Percentiles rank a stretch among this genome's conserved stretches.
Conservation (phyloP, 92 coral and sea anemone species). For the Siderastrea radians region DNA sequence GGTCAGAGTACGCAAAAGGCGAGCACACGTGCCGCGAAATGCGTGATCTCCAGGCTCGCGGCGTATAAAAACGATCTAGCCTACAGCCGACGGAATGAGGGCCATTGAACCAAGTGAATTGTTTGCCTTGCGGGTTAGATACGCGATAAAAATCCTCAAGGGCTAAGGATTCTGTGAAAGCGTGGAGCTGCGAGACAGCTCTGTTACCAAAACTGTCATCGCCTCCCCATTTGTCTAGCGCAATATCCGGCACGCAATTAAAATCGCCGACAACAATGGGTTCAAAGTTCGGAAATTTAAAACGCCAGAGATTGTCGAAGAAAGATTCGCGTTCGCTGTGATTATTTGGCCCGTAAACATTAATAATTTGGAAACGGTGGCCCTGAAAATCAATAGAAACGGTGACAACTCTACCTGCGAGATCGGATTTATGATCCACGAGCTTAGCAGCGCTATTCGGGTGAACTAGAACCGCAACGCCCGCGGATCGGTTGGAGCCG, state of each 20-base stretch:
- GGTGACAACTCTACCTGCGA: conserved; percentile 14
- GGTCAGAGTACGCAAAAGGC: not conserved
- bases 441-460: not conserved
- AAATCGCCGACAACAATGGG: conserved; percentile 31
- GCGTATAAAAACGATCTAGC: conserved; percentile 17
- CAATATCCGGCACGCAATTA: conserved; percentile 6
- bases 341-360: conserved; percentile 24
- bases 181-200: not conserved
- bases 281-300: not conserved
- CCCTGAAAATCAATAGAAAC: not conserved
- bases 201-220: conserved; percentile 19
- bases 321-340: not conserved
- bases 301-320: not conserved
- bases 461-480: conserved; percentile 23
- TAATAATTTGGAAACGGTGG: not conserved
- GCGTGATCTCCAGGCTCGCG: conserved; percentile 5
- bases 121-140: not conserved
- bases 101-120: conserved; percentile 17
- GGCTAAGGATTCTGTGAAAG: not conserved
- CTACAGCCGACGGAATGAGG: conserved; percentile 26
- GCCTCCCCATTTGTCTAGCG: conserved; percentile 22
- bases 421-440: not conserved
- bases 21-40: not conserved
- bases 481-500: conserved; percentile 4
- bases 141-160: conserved; percentile 4